Evolutionary conservation across 2,797 vertebrate genomes (phyloP), one percentile per base, ranked within the genome.

Genomic region (Falco berigora): DNA sequence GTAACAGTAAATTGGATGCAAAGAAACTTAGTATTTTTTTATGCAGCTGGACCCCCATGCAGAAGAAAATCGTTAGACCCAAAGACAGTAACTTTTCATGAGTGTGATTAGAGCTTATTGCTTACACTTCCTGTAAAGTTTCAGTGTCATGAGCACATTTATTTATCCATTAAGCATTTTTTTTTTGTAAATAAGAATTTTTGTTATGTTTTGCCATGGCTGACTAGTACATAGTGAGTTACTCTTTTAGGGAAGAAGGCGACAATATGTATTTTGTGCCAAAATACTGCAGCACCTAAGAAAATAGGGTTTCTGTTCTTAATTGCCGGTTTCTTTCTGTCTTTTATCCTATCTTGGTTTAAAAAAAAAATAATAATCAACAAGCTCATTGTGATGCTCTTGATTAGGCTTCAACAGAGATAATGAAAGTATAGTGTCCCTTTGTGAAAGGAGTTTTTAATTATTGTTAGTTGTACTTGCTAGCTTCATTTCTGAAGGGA

Each of bases 401-500:
- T 59, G 50, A 86, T 96, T 52, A 86, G 93, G 50, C 75, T 88
- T 94, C 69, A 80, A 4, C 68, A 77, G 86, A 94, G 95, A 91
- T 95, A 93, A 85, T 92, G 80, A 64, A 96, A 88, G 82, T 94
- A 52, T 61, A 96, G 62, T 92, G 80, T 83, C 96, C 53, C 72
- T 96, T 96, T 96, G 91, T 97, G 89, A 95, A 97, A 97, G 82
- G 89, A 63, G 67, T 56, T 77, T 83, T 91, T 91, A 93, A 90
- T 92, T 59, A 85, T 50, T 85, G 56, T 86, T 93, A 85, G 79
- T 94, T 80, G 74, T 91, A 77, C 75, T 96, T 93, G 53, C 78
- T 91, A 62, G 86, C 90, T 82, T 77, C 24, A 18, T 73, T 91
- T 78, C 34, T 91, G 86, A 91, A 89, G 64, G 83, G 75, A 88